Conservation (phyloP, 2,888 invertebrate species). For the Cynaeus angustus region DNA sequence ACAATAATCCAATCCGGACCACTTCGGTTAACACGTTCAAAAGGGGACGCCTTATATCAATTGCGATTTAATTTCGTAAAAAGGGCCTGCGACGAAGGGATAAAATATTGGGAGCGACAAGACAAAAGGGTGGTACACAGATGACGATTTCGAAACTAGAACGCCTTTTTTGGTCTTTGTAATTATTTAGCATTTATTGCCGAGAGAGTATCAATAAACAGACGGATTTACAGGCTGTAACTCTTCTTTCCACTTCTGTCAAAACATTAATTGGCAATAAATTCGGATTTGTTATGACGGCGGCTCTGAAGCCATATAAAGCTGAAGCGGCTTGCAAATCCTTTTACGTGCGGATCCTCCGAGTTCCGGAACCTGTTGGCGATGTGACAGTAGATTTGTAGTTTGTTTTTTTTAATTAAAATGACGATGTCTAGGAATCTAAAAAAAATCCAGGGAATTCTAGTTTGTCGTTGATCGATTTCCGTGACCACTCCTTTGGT, state of each 20-base stretch:
- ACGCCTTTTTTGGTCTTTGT: slow-evolving; percentile 7
- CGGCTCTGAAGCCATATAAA: slow-evolving; percentile 16
- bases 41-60: slow-evolving; percentile 46
- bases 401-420: too few relatives aligned
- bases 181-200: slow-evolving; percentile 43
- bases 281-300: slow-evolving; percentile 42
- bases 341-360: neutral
- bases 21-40: slow-evolving; percentile 52
- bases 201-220: slow-evolving; percentile 44
- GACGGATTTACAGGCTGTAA: slow-evolving; percentile 46
- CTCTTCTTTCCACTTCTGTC: slow-evolving; percentile 48
- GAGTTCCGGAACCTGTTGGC: slow-evolving; percentile 11
- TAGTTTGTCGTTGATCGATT: neutral
- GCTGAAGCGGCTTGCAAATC: slow-evolving; percentile 1
- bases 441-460: too few relatives aligned
- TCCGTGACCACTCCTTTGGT: slow-evolving; percentile 26
- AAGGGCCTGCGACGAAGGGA: slow-evolving; percentile 20
- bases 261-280: slow-evolving; percentile 48
- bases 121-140: neutral
- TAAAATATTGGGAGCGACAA: slow-evolving; percentile 14
- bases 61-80: slow-evolving; percentile 50
- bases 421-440: too few relatives aligned
- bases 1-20: slow-evolving; percentile 55
- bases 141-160: too few relatives aligned
- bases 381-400: neutral